These are phyloP conservation scores for Pentalonia nigronervosa DNA, from an alignment of 1,140 invertebrate genomes.

Conservation along the genomic window DNA sequence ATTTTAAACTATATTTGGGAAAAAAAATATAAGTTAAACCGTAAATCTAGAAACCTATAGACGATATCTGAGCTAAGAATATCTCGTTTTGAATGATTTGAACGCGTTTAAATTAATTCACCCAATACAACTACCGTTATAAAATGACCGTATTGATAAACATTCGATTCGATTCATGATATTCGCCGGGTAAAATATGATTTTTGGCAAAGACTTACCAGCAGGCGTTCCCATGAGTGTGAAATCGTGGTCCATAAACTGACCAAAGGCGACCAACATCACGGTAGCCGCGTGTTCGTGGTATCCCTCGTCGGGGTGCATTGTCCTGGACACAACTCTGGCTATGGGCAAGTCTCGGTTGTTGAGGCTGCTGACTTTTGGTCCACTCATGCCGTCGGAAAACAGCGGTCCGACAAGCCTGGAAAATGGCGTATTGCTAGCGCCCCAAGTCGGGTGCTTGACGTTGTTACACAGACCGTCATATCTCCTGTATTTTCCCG, in stretches of 20 bases:
- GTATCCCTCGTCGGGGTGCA: constrained; percentile 66
- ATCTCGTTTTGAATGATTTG: not conserved
- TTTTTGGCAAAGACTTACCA: constrained; percentile 62
- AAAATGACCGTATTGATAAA: not conserved
- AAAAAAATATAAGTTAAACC: not conserved
- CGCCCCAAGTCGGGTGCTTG: constrained; percentile 87
- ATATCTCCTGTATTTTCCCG: constrained; percentile 86
- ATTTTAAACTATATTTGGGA: not conserved
- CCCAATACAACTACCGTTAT: not conserved
- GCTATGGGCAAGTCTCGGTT: constrained; percentile 65
- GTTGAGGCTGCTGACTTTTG: constrained; percentile 62
- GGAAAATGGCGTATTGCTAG: constrained; percentile 80
- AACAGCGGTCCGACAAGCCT: constrained; percentile 81
- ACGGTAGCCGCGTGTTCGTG: constrained; percentile 65
- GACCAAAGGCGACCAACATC: constrained; percentile 68
- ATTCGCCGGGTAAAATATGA: not conserved
- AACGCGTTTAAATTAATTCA: not conserved
- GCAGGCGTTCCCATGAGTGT: constrained; percentile 66
- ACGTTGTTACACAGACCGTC: constrained; percentile 96
- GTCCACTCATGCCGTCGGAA: constrained; percentile 76
- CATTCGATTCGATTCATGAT: not conserved
- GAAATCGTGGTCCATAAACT: constrained; percentile 69
- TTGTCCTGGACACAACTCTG: constrained; percentile 66
- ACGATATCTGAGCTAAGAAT: not conserved
- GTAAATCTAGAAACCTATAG: not conserved